These are phyloP conservation scores for Nudaria mundana DNA, from an alignment of 2,888 invertebrate species.

Conservation along the genomic window DNA sequence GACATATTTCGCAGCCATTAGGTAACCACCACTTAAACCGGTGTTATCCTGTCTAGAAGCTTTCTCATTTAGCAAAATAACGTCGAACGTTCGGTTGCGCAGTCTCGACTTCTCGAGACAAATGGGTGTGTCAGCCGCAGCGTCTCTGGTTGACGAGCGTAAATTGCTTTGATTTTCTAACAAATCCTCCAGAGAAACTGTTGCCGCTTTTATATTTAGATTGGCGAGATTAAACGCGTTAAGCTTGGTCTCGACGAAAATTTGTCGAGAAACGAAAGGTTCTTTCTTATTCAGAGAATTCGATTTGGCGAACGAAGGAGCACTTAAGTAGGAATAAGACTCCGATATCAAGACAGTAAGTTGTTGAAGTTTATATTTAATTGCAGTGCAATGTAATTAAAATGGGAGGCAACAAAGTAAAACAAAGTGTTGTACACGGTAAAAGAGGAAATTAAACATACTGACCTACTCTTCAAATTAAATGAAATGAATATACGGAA, in stretches of 20 bases:
- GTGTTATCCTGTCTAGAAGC: constrained; percentile 37
- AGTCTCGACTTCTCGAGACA: constrained; percentile 47
- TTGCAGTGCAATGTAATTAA: neutral
- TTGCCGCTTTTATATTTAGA: constrained; percentile 39
- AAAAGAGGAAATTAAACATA: too few relatives aligned
- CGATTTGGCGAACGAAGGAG: constrained; percentile 2
- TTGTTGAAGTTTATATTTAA: neutral
- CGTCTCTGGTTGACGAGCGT: constrained; percentile 49
- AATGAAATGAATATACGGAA: too few relatives aligned
- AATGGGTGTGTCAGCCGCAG: constrained; percentile 59
- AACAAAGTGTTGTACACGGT: neutral
- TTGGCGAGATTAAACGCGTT: constrained; percentile 29
- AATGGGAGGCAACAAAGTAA: neutral
- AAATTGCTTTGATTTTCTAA: constrained; percentile 61
- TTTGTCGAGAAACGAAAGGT: constrained; percentile 12
- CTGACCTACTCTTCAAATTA: too few relatives aligned
- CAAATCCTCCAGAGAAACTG: constrained; percentile 43
- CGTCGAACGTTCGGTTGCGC: constrained; percentile 33
- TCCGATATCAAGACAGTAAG: neutral
- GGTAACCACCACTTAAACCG: constrained; percentile 39
- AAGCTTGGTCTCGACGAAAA: constrained; percentile 17
- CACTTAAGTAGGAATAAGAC: neutral
- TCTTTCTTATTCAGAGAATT: constrained; percentile 10
- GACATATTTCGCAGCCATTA: constrained; percentile 37
- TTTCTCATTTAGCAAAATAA: constrained; percentile 41